A percentile compares a stretch with the other conserved stretches of the same genome.
Evolutionary conservation across 2,888 invertebrate species (phyloP).

Genomic region (Itoplectis maculator): DNA sequence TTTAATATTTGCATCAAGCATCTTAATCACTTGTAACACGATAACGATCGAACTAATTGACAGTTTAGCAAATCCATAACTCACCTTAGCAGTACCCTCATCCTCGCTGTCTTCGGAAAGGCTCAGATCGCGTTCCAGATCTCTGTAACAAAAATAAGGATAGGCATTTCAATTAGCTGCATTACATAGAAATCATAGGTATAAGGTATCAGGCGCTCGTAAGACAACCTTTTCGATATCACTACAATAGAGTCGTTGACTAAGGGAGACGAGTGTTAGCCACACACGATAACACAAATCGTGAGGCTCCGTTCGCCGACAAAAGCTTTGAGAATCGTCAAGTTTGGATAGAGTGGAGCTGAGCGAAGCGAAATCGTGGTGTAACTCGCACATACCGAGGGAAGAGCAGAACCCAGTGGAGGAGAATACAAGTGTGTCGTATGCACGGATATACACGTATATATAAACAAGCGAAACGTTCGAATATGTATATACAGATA

Average conservation of each 20-base stretch:
- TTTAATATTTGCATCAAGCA: neutral
- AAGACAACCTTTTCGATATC: constrained; percentile 14
- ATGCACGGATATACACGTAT: constrained; percentile 42
- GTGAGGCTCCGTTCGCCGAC: constrained; percentile 46
- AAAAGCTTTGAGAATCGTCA: constrained; percentile 61
- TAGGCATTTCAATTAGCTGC: constrained; percentile 15
- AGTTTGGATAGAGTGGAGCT: constrained; percentile 60
- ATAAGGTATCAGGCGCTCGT: neutral
- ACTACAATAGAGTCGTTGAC: constrained; percentile 4
- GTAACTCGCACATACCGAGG: constrained; percentile 56
- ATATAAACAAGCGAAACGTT: constrained; percentile 41
- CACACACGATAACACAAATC: constrained; percentile 51
- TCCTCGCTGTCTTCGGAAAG: constrained; percentile 93
- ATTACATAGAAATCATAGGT: constrained; percentile 1
- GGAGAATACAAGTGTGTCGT: constrained; percentile 56
- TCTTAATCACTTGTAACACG: neutral
- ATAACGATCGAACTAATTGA: neutral
- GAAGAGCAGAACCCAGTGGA: constrained; percentile 49
- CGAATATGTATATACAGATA: constrained; percentile 31
- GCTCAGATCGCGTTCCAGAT: constrained; percentile 89
- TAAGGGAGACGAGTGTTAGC: neutral
- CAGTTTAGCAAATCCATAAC: constrained; percentile 17
- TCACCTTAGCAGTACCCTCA: constrained; percentile 85
- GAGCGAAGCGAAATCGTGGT: constrained; percentile 62
- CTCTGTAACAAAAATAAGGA: constrained; percentile 84